phyloP scores from a whole-genome alignment of 2,797 vertebrate genomes.

The Hippopotamyrus pictus region DNA sequence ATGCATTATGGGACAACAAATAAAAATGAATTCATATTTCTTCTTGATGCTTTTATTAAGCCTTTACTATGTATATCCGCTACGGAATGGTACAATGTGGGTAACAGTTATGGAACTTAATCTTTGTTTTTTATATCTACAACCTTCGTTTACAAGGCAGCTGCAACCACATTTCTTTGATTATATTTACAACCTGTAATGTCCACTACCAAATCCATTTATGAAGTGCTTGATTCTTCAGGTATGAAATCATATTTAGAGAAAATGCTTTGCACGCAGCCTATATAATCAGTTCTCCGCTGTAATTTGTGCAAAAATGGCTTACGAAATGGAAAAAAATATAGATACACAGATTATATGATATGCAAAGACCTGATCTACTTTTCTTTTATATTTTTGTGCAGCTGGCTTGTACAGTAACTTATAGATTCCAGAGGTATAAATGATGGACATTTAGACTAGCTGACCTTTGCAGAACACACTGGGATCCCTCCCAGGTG shows the following conservation, averaged over 20 bases:
- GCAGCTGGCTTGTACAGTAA: conserved; percentile 10
- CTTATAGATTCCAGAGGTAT: not conserved
- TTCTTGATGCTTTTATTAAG: not conserved
- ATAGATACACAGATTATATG: conserved; percentile 12
- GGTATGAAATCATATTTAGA: not conserved
- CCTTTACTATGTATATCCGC: not conserved
- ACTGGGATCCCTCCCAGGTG: not conserved
- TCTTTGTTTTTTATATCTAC: not conserved
- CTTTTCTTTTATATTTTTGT: not conserved
- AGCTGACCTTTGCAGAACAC: not conserved
- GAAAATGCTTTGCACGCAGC: not conserved
- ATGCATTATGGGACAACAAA: not conserved
- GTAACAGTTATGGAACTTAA: not conserved
- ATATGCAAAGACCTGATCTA: not conserved
- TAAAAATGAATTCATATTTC: not conserved
- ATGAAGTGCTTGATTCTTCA: not conserved
- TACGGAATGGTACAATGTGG: not conserved
- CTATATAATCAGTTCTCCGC: not conserved
- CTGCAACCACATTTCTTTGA: not conserved
- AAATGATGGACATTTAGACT: not conserved
- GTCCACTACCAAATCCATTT: not conserved
- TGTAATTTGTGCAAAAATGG: not conserved
- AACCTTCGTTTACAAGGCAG: not conserved
- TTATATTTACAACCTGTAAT: not conserved
- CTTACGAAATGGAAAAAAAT: not conserved